phyloP scores from a whole-genome alignment of 2,888 invertebrate genomes.

The Eupeodes latifasciatus region DNA sequence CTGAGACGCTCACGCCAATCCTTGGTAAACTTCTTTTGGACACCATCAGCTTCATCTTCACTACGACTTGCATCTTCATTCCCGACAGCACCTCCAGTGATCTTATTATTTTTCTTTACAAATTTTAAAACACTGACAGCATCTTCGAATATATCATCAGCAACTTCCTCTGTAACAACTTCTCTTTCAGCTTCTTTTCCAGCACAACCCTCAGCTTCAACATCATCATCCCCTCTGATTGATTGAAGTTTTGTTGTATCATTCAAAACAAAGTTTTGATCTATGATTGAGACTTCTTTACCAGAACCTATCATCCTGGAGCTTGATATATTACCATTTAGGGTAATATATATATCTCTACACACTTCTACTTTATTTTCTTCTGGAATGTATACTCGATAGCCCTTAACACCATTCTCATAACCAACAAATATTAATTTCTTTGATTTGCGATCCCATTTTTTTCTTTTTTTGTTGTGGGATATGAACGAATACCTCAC shows the following conservation, averaged over 20 bases:
- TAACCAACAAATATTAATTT: conserved; percentile 17
- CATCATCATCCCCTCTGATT: background rate
- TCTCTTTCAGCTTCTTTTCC: background rate
- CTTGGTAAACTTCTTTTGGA: background rate
- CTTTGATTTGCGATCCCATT: conserved; percentile 26
- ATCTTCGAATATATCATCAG: background rate
- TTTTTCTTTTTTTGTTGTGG: conserved; percentile 16
- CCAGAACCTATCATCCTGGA: background rate
- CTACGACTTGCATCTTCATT: too few species aligned
- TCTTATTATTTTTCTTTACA: too few species aligned
- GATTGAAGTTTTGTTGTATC: too few species aligned
- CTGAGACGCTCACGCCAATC: conserved; percentile 19
- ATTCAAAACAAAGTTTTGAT: background rate
- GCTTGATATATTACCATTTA: background rate
- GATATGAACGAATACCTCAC: conserved; percentile 6
- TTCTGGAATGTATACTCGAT: background rate
- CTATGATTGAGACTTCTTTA: background rate
- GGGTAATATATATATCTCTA: background rate
- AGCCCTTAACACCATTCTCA: background rate
- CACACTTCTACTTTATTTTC: background rate
- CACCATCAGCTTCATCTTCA: background rate
- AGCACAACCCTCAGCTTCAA: background rate
- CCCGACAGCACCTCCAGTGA: too few species aligned
- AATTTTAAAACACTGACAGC: background rate
- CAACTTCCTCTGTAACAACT: background rate